Percentiles rank a stretch among this genome's conserved stretches.
These are phyloP conservation scores for Pluvianellus socialis DNA, from an alignment of 2,113 vertebrate species.

Conservation along the genomic window DNA sequence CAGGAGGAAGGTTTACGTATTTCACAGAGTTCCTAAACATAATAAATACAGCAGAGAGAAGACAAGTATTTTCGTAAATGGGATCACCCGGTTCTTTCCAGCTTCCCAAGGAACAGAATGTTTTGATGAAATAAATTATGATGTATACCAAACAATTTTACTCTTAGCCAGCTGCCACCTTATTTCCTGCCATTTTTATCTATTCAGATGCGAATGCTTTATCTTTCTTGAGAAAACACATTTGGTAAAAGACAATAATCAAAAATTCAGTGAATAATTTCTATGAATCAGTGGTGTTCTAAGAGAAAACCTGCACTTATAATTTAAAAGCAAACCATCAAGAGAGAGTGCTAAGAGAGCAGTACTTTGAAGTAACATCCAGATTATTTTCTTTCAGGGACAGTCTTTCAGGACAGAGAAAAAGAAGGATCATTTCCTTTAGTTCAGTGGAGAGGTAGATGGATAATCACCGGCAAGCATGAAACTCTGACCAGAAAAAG, in stretches of 20 bases:
- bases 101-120: background rate
- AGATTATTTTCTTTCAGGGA: slow-evolving; percentile 15
- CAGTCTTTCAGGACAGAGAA: background rate
- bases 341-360: background rate
- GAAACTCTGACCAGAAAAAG: background rate
- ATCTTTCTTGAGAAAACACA: background rate
- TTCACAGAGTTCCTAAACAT: background rate
- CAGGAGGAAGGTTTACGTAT: background rate
- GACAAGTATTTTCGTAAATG: background rate
- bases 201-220: background rate
- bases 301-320: background rate
- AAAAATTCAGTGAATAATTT: background rate
- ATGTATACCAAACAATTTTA: slow-evolving; percentile 16
- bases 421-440: background rate
- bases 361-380: background rate
- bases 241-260: background rate
- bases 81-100: background rate
- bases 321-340: background rate
- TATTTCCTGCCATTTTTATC: slow-evolving; percentile 33
- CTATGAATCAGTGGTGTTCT: background rate
- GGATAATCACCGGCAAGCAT: background rate
- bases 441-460: background rate
- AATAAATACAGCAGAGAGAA: background rate
- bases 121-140: slow-evolving; percentile 21
- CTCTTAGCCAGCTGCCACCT: slow-evolving; percentile 24